These are phyloP conservation scores for Celastrina argiolus DNA, from an alignment of 2,888 invertebrate species.

Conservation along the genomic window DNA sequence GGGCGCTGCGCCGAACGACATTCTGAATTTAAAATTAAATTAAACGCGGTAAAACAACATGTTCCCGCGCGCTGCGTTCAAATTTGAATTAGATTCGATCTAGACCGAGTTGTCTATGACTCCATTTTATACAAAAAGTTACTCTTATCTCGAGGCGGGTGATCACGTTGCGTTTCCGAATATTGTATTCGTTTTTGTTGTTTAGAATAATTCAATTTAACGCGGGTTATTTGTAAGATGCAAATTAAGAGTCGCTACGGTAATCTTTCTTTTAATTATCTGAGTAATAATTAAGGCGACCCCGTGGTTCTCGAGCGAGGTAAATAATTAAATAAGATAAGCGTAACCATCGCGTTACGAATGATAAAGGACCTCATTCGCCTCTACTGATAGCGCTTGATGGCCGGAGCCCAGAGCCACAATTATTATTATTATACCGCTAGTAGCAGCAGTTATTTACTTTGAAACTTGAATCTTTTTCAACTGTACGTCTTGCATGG, in stretches of 20 bases:
- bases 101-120: slow-evolving; percentile 75
- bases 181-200: slow-evolving; percentile 1
- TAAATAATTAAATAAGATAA: slow-evolving; percentile 19
- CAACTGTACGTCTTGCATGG: too few species aligned
- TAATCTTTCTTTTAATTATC: slow-evolving; percentile 35
- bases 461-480: too few species aligned
- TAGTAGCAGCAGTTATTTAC: not conserved
- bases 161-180: not conserved
- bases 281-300: not conserved
- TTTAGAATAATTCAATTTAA: slow-evolving; percentile 54
- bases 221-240: slow-evolving; percentile 50
- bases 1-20: slow-evolving; percentile 61
- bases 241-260: slow-evolving; percentile 44
- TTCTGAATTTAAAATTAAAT: slow-evolving; percentile 74
- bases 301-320: not conserved
- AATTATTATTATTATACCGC: not conserved
- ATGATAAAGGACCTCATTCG: not conserved
- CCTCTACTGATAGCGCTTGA: not conserved
- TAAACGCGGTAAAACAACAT: slow-evolving; percentile 74
- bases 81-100: slow-evolving; percentile 61
- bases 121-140: slow-evolving; percentile 27
- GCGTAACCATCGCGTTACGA: slow-evolving; percentile 4
- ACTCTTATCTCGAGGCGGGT: not conserved
- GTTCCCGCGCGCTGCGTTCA: slow-evolving; percentile 56
- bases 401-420: not conserved